Percentiles rank a stretch among this genome's conserved stretches.
These are phyloP conservation scores for Uropsilus gracilis DNA, from an alignment of 2,113 vertebrate genomes.

Conservation along the genomic window DNA sequence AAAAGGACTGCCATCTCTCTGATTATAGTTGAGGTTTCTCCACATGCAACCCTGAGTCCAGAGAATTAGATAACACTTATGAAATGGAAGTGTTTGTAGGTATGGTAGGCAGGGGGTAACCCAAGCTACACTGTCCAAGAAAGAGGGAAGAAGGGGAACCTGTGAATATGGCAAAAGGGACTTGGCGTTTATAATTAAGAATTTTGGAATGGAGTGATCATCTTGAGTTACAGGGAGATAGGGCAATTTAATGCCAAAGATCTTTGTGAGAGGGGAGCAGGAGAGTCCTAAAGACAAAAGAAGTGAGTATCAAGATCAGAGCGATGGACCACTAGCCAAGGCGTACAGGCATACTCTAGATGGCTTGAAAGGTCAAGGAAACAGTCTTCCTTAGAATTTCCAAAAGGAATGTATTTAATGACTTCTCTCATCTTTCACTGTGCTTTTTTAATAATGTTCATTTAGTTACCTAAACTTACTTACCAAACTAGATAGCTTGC, in stretches of 20 bases:
- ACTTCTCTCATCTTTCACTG: background rate
- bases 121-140: too few species aligned
- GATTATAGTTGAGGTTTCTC: background rate
- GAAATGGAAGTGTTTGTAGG: background rate
- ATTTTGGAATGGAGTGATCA: background rate
- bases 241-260: background rate
- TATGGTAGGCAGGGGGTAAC: background rate
- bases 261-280: background rate
- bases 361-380: background rate
- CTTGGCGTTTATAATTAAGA: background rate
- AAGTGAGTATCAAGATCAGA: background rate
- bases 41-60: background rate
- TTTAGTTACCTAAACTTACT: background rate
- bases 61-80: background rate
- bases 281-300: background rate
- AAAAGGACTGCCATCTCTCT: background rate
- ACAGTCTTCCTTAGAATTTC: background rate
- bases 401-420: background rate
- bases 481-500: background rate
- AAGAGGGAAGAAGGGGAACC: too few species aligned
- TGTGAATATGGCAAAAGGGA: background rate
- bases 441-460: background rate
- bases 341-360: background rate
- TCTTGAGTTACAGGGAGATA: background rate
- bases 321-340: background rate